Evolutionary conservation across 2,888 invertebrate genomes (phyloP), one percentile per base, ranked within the genome.

Genomic region (Tromatobia lineatoria): DNA sequence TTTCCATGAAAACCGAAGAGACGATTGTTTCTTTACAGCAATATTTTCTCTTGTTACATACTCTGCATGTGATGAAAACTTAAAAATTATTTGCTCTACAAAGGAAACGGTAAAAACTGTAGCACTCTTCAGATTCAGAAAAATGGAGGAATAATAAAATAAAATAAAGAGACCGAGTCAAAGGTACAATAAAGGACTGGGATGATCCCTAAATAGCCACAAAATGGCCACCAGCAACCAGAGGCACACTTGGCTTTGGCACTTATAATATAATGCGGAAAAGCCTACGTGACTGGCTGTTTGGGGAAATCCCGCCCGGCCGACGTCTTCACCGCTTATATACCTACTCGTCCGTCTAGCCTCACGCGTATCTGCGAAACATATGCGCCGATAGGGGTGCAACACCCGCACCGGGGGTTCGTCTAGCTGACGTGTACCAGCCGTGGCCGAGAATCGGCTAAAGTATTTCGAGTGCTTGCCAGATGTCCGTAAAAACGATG

Each of bases 371-470:
- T 92, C 92, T 92, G 91, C 88, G 88, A 89, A 91, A 84, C 92
- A 92, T 92, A 91, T 92, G 92, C 90, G 90, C 50, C 85, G 90
- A 92, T 92, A 91, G 90, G 91, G 91, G 91, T 89, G 90, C 86
- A 82, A 71, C 23, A 42, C 69, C 47, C 74, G 23, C 70, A 71
- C 59, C 75, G 75, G 83, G 83, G 54, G 45, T 47, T 64, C 25
- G 50, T 70, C 52, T 34, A 77, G 67, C 50, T 45, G 15, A 38
- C 34, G 50, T 61, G 18, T 59, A 38, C 38, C 20, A 38, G 64
- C 13, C 34, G 25, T 34, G 61, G 13, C 34, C 18, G 38, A 74
- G 29, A 25, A 50, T 69, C 54, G 82, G 59, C 75, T 38, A 78
- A 83, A 80, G 59, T 83, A 69, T 83, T 73, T 76, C 74, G 79